These are phyloP conservation scores for Apteryx mantelli DNA, from an alignment of 2,113 vertebrate genomes.

Conservation along the genomic window DNA sequence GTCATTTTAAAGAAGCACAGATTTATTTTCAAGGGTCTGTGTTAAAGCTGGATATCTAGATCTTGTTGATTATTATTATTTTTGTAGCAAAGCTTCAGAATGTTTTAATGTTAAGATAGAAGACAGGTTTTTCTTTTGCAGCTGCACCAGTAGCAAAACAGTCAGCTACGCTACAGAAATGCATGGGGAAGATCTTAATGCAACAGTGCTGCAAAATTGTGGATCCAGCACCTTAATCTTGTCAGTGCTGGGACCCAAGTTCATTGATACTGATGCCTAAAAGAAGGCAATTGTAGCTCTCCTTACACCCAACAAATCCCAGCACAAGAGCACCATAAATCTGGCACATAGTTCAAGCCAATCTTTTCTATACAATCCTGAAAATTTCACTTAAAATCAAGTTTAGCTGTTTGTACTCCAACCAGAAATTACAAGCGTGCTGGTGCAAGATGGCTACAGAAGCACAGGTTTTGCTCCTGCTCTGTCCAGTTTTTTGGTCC, in stretches of 20 bases:
- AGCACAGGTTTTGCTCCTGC: neutral
- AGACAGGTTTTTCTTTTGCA: neutral
- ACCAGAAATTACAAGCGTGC: neutral
- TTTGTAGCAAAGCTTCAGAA: neutral
- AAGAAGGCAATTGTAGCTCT: neutral
- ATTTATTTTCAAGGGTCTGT: neutral
- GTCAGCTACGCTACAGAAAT: neutral
- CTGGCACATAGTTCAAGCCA: neutral
- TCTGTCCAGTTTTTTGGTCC: neutral
- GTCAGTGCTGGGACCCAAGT: neutral
- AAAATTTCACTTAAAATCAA: neutral
- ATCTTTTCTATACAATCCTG: neutral
- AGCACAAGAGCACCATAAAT: neutral
- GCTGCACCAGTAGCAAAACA: neutral
- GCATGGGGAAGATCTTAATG: neutral
- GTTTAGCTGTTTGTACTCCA: neutral
- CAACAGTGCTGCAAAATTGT: conserved; percentile 18
- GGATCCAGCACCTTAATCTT: neutral
- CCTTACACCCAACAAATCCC: neutral
- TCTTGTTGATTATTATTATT: neutral
- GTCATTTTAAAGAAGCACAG: neutral
- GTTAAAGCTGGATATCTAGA: neutral
- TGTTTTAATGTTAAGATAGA: neutral
- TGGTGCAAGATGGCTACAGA: conserved; percentile 57
- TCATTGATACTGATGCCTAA: neutral